Percentiles rank a stretch among this genome's conserved stretches.
Evolutionary conservation across 1,140 invertebrate species (phyloP).

Genomic region (Drosophila pachea): DNA sequence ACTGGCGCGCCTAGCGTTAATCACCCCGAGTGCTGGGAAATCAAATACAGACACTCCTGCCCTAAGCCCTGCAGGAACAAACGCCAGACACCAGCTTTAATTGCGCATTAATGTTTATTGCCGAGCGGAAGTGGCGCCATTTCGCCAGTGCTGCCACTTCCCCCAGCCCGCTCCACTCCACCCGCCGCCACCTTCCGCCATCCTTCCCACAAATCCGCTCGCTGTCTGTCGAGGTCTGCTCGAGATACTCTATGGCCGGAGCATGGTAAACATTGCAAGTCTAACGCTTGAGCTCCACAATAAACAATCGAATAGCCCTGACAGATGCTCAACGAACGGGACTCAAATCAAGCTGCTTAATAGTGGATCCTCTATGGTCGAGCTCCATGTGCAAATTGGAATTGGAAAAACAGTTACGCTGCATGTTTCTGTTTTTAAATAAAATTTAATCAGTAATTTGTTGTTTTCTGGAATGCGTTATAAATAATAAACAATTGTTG

Average conservation of each 20-base stretch:
- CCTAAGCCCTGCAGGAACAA: background rate
- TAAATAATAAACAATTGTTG: too few relatives aligned
- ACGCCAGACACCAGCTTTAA: constrained; percentile 68
- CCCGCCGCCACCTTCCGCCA: constrained; percentile 20
- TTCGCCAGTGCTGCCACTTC: constrained; percentile 14
- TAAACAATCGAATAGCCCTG: background rate
- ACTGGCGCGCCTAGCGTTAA: constrained; percentile 54
- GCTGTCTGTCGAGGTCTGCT: constrained; percentile 17
- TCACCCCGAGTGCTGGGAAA: constrained; percentile 60
- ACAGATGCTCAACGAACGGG: background rate
- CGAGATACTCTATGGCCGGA: background rate
- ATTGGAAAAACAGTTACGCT: too few relatives aligned
- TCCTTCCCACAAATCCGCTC: constrained; percentile 29
- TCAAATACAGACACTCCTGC: constrained; percentile 57
- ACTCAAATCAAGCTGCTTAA: too few relatives aligned
- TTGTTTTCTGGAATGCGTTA: too few relatives aligned
- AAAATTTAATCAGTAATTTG: too few relatives aligned
- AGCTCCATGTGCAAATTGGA: too few relatives aligned
- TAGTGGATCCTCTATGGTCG: too few relatives aligned
- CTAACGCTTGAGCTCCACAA: constrained; percentile 3
- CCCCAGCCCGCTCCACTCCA: constrained; percentile 33
- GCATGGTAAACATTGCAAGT: constrained; percentile 4
- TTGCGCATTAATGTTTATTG: constrained; percentile 77
- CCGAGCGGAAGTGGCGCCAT: constrained; percentile 71
- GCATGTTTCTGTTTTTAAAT: too few relatives aligned